Percentiles rank a stretch among this genome's conserved stretches.
Evolutionary conservation across 2,797 vertebrate species (phyloP).

Genomic region (Percopsis omiscomaycus): DNA sequence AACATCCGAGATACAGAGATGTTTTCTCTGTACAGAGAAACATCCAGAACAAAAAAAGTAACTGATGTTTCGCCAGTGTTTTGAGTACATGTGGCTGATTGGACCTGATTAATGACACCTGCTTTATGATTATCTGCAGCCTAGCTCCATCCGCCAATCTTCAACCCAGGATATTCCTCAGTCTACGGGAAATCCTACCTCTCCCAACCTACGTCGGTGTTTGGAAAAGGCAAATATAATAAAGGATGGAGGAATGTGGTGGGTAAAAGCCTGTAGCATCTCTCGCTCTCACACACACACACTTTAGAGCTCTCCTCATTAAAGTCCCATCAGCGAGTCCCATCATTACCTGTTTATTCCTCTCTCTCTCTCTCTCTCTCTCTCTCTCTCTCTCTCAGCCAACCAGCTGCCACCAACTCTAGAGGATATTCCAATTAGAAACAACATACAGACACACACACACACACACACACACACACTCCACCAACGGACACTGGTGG

Average conservation of each 20-base stretch:
- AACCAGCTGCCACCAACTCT: constrained; percentile 70
- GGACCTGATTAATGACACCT: too few species aligned
- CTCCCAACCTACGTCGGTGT: too few species aligned
- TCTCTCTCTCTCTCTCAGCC: constrained; percentile 47
- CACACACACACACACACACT: constrained; percentile 3
- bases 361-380: constrained; percentile 34
- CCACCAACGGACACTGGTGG: constrained; percentile 51
- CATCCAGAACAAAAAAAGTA: not conserved
- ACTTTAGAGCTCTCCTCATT: constrained; percentile 57
- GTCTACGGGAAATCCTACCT: too few species aligned
- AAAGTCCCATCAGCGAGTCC: constrained; percentile 67
- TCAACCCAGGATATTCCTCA: too few species aligned
- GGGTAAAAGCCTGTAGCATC: too few species aligned
- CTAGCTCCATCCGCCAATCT: too few species aligned
- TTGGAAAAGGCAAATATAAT: too few species aligned
- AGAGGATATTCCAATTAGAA: constrained; percentile 70
- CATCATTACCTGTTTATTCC: constrained; percentile 73
- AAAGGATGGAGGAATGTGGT: too few species aligned
- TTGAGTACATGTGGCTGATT: too few species aligned
- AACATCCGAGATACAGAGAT: too few species aligned
- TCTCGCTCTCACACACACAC: not conserved
- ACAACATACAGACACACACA: constrained; percentile 44
- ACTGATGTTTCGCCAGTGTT: not conserved
- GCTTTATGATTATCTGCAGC: too few species aligned
- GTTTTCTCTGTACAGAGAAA: too few species aligned